phyloP scores from a whole-genome alignment of 1,140 invertebrate genomes.

The Akabosia matsudoensis region DNA sequence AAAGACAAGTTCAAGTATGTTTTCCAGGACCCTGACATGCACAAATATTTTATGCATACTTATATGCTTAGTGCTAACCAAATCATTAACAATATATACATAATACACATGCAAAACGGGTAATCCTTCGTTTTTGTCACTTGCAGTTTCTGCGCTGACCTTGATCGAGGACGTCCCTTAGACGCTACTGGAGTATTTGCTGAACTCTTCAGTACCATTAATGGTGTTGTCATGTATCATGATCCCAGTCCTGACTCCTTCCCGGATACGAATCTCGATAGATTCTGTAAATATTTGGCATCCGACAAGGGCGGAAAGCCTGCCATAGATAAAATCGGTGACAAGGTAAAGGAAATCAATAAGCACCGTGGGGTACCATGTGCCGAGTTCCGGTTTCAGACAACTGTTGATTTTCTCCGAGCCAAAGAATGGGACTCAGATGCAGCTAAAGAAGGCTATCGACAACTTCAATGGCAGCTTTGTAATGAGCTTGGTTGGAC shows the following conservation, averaged over 20 bases:
- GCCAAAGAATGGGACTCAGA: slow-evolving; percentile 12
- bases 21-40: too few relatives aligned
- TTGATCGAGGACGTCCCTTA: background rate
- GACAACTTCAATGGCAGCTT: slow-evolving; percentile 6
- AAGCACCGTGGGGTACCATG: background rate
- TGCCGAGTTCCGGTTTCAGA: slow-evolving; percentile 1
- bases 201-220: slow-evolving; percentile 13
- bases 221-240: slow-evolving; percentile 10
- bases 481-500: slow-evolving; percentile 13
- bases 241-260: background rate
- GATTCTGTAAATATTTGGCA: background rate
- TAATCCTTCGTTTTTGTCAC: background rate
- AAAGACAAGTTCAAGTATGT: slow-evolving; percentile 15
- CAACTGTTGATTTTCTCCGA: background rate
- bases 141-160: background rate
- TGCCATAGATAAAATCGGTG: background rate
- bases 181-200: background rate
- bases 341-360: slow-evolving; percentile 8
- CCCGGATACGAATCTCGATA: background rate
- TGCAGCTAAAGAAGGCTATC: background rate
- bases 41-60: too few relatives aligned
- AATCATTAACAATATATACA: background rate
- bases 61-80: too few relatives aligned
- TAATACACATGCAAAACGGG: too few relatives aligned
- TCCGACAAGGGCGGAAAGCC: background rate